Percentiles rank a stretch among this genome's conserved stretches.
phyloP scores from a whole-genome alignment of 1,140 invertebrate genomes.

The Drosophila nannoptera region DNA sequence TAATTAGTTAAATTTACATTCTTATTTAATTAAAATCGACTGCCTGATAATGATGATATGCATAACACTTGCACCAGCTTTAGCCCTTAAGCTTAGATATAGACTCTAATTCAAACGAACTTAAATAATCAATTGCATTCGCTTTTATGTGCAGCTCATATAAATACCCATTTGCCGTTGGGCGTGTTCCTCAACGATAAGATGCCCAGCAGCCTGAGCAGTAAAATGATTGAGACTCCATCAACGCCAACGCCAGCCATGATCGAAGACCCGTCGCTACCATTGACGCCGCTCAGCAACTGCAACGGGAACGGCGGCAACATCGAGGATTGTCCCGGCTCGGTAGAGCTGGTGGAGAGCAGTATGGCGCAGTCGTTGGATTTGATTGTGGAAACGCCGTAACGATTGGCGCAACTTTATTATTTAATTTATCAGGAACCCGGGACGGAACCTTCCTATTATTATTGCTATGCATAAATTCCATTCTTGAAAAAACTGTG shows the following conservation, averaged over 20 bases:
- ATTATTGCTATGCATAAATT: constrained; percentile 51
- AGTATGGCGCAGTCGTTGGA: constrained; percentile 44
- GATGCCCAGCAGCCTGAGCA: constrained; percentile 12
- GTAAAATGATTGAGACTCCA: constrained; percentile 22
- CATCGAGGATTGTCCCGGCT: constrained; percentile 53
- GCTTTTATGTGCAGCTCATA: constrained; percentile 49
- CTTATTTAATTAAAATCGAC: not conserved
- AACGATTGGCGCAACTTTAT: constrained; percentile 55
- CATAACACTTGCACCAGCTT: constrained; percentile 45
- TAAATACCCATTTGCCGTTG: constrained; percentile 60
- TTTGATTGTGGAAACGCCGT: constrained; percentile 49
- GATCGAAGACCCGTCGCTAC: constrained; percentile 25
- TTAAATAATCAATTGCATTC: constrained; percentile 12
- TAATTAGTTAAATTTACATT: constrained; percentile 2
- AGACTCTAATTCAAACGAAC: not conserved
- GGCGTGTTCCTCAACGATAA: constrained; percentile 56
- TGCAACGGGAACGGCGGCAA: constrained; percentile 32
- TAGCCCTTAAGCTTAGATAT: constrained; percentile 1
- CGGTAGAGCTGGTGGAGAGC: constrained; percentile 57
- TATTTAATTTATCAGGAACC: constrained; percentile 58
- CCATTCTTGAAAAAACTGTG: constrained; percentile 50
- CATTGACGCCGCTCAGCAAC: constrained; percentile 35
- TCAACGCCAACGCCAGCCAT: constrained; percentile 5
- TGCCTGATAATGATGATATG: constrained; percentile 21
- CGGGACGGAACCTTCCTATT: constrained; percentile 49